phyloP scores from a whole-genome alignment of 2,113 vertebrate species.

The Charadrius vociferus region DNA sequence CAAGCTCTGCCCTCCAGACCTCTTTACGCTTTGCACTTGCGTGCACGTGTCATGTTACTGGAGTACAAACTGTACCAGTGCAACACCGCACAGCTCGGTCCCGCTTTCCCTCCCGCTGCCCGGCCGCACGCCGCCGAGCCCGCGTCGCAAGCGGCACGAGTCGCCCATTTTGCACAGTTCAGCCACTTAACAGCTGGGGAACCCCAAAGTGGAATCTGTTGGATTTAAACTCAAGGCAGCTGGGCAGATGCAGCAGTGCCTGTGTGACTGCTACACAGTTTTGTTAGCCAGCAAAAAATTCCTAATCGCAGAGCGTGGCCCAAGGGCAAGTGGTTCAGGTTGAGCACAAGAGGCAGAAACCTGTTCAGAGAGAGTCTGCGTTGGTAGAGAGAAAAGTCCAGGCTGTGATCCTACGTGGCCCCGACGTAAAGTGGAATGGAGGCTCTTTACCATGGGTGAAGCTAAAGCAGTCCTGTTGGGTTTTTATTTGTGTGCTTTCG shows the following conservation, averaged over 20 bases:
- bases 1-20: neutral
- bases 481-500: neutral
- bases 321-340: neutral
- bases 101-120: neutral
- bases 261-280: neutral
- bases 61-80: neutral
- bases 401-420: neutral
- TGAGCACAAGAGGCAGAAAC: neutral
- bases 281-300: neutral
- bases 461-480: neutral
- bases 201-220: neutral
- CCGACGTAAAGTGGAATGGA: neutral
- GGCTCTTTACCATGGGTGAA: neutral
- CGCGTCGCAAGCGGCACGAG: fast-evolving
- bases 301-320: neutral
- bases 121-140: neutral
- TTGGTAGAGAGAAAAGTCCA: neutral
- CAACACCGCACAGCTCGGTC: neutral
- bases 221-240: neutral
- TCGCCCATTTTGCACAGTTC: neutral
- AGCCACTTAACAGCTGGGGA: neutral
- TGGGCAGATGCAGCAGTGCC: fast-evolving
- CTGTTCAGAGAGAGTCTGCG: neutral
- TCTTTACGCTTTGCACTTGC: neutral
- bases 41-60: fast-evolving